Conservation (phyloP, 1,140 invertebrate genomes). For the Liolophura sinensis region DNA sequence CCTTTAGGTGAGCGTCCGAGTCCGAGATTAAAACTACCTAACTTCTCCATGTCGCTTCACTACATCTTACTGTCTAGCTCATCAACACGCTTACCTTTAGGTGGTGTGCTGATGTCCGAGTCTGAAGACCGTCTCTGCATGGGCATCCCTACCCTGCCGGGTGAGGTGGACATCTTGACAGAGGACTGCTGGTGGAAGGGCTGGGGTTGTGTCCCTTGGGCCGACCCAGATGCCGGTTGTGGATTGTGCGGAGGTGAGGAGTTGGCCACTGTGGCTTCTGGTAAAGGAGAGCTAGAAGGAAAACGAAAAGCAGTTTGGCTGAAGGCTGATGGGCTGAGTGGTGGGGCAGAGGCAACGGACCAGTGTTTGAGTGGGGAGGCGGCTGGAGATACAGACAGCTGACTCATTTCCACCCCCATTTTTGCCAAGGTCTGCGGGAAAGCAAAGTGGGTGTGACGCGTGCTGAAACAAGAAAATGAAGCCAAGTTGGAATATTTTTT, state of each 20-base stretch:
- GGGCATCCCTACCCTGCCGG: not conserved
- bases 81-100: conserved; percentile 74
- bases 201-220: too few species aligned
- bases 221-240: not conserved
- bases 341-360: not conserved
- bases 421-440: too few species aligned
- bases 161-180: not conserved
- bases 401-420: too few species aligned
- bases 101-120: conserved; percentile 88
- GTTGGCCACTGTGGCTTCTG: conserved; percentile 31
- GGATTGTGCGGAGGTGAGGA: conserved; percentile 24
- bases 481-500: too few species aligned
- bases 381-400: too few species aligned
- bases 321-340: conserved; percentile 58
- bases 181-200: too few species aligned
- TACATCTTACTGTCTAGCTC: not conserved
- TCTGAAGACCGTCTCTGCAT: conserved; percentile 83
- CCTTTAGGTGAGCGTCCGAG: too few species aligned
- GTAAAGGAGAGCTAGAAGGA: conserved; percentile 46
- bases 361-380: not conserved
- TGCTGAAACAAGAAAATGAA: too few species aligned
- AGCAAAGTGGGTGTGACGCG: too few species aligned
- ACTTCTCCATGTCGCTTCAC: not conserved
- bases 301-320: conserved; percentile 58
- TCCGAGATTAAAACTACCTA: not conserved